Evolutionary conservation across 2,888 invertebrate genomes (phyloP).

Genomic region (Cantharis lateralis): DNA sequence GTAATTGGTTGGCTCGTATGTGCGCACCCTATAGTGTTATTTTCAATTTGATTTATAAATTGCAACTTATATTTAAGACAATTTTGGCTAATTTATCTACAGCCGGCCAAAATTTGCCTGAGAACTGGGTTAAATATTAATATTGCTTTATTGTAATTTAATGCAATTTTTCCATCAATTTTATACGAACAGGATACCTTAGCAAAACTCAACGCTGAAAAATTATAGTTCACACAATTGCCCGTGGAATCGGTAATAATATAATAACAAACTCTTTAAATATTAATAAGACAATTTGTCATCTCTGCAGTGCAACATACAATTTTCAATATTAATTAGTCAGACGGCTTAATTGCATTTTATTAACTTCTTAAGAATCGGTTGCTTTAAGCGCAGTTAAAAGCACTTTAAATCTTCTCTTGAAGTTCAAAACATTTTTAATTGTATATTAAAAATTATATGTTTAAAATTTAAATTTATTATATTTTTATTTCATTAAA

Average conservation of each 20-base stretch:
- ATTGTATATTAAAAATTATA: no score
- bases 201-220: neutral
- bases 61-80: constrained; percentile 18
- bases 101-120: constrained; percentile 9
- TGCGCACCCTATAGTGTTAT: constrained; percentile 1
- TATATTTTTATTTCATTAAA: no score
- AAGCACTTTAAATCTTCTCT: neutral
- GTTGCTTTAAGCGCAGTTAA: neutral
- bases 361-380: neutral
- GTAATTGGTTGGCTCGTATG: neutral
- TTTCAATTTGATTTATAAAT: constrained; percentile 10
- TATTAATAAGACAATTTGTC: neutral
- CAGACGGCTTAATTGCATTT: neutral
- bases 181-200: neutral
- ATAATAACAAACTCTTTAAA: neutral
- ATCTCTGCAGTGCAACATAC: neutral
- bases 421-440: neutral
- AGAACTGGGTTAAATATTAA: constrained; percentile 13
- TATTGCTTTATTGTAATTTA: neutral
- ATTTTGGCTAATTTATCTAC: constrained; percentile 21
- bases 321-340: neutral
- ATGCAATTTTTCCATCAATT: neutral
- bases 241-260: neutral
- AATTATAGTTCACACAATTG: neutral
- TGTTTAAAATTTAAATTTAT: no score